Evolutionary conservation across 2,888 invertebrate genomes (phyloP).

Genomic region (Lordiphosa andalusiaca): DNA sequence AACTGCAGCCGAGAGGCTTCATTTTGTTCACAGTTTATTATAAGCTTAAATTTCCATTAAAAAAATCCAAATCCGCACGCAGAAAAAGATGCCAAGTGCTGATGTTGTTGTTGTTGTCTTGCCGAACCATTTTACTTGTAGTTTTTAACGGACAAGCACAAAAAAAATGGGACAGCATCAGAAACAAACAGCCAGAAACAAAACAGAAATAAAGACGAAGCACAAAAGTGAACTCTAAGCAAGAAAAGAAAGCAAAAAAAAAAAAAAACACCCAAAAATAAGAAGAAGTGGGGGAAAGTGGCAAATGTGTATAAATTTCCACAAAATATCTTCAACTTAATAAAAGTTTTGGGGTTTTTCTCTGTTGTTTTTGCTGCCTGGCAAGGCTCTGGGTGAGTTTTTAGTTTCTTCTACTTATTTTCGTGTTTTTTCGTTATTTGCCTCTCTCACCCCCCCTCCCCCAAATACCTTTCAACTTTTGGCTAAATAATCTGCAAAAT

Average conservation of each 20-base stretch:
- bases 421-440: slow-evolving; percentile 38
- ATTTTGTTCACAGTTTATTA: slow-evolving; percentile 69
- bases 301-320: slow-evolving; percentile 72
- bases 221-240: slow-evolving; percentile 25
- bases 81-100: slow-evolving; percentile 39
- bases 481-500: slow-evolving; percentile 61
- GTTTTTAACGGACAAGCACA: slow-evolving; percentile 59
- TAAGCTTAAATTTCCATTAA: slow-evolving; percentile 72
- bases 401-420: slow-evolving; percentile 22
- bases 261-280: no score
- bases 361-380: slow-evolving; percentile 14
- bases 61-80: slow-evolving; percentile 67
- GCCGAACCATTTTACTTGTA: slow-evolving; percentile 54
- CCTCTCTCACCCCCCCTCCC: slow-evolving; percentile 23
- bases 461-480: slow-evolving; percentile 69
- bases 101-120: slow-evolving; percentile 33
- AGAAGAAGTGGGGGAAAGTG: slow-evolving; percentile 27
- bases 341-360: slow-evolving; percentile 59
- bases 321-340: slow-evolving; percentile 71
- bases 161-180: slow-evolving; percentile 40
- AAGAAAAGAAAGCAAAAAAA: not conserved
- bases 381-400: not conserved
- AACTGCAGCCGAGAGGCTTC: slow-evolving; percentile 45
- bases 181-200: slow-evolving; percentile 13
- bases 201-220: slow-evolving; percentile 12